Base-by-base conservation (phyloP, 1,140 invertebrate species). In the Drosophila truncata region DNA sequence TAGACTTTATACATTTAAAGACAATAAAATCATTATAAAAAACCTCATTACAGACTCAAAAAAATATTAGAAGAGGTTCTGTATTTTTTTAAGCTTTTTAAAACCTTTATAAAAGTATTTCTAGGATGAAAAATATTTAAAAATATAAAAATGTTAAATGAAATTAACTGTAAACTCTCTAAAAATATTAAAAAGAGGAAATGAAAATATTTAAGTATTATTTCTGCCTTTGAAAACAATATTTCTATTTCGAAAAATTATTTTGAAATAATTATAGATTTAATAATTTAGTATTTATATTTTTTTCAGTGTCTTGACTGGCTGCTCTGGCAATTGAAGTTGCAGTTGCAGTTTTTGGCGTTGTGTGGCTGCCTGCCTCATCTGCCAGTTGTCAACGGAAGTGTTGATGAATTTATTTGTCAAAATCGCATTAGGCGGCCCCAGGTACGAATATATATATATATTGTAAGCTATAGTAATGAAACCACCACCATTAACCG, bases 401-500 rank as follows among this genome's bases (percentile, higher is more conserved):
- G 85, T 90, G 85, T 90, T 90, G 85, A 90, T 90, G 82, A 90
- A 90, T 91, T 90, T 84, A 90, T 90, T 90, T 90, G 85, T 91
- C 82, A 82, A 90, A 90, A 83, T 87, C 73, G 82, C 80, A 88
- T 80, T 83, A 84, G 70, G 70, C 66, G 78, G 61, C 69, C 65
- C 61, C 61, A 80, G 50, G 31, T 54, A 35, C 9, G 13, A 16
- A 35, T 23, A 35, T 14, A 10, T 14, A 16, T n/a, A 23, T 25
- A 11, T 37, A 37, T 11, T 18, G 20, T 54, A n/a, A 37, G 20
- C 20, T 55, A 55, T 55, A 55, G 52, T 72, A 71, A 72, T 72
- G 42, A 72, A 72, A 60, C 66, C 44, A 69, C 47, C 62, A 47
- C 66, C 66, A 66, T 27, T 20, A 37, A 55, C 8, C 50, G 50